phyloP scores from a whole-genome alignment of 2,888 invertebrate genomes.

The Scrobipalpa atriplicella region DNA sequence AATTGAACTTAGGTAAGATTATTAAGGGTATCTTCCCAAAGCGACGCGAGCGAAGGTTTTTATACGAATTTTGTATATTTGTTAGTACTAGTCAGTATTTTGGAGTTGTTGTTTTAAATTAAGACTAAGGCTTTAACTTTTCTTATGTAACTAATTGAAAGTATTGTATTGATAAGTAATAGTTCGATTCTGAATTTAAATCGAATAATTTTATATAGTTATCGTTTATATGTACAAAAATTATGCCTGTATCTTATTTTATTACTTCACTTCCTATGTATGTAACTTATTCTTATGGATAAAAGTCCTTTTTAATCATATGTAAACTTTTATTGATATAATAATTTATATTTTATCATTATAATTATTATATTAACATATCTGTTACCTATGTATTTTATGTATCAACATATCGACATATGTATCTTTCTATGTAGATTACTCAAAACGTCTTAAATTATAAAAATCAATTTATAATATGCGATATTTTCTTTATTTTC shows the following conservation, averaged over 20 bases:
- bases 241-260: not conserved
- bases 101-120: conserved; percentile 33
- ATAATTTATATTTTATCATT: too few species aligned
- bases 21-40: conserved; percentile 36
- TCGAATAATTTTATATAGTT: not conserved
- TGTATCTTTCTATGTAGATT: too few species aligned
- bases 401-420: too few species aligned
- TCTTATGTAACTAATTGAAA: conserved; percentile 18
- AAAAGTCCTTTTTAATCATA: too few species aligned
- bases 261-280: not conserved
- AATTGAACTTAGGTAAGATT: conserved; percentile 21
- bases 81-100: conserved; percentile 65
- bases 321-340: too few species aligned
- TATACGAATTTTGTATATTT: conserved; percentile 37
- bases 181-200: not conserved
- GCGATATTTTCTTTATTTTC: too few species aligned
- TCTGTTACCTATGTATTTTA: too few species aligned
- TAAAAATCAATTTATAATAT: too few species aligned
- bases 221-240: not conserved
- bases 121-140: conserved; percentile 44
- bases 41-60: conserved; percentile 38
- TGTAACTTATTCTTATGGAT: not conserved
- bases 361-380: too few species aligned
- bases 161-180: conserved; percentile 5
- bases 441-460: too few species aligned